These are phyloP conservation scores for Drosophila melanosoma DNA, from an alignment of 2,888 invertebrate genomes.

Conservation along the genomic window DNA sequence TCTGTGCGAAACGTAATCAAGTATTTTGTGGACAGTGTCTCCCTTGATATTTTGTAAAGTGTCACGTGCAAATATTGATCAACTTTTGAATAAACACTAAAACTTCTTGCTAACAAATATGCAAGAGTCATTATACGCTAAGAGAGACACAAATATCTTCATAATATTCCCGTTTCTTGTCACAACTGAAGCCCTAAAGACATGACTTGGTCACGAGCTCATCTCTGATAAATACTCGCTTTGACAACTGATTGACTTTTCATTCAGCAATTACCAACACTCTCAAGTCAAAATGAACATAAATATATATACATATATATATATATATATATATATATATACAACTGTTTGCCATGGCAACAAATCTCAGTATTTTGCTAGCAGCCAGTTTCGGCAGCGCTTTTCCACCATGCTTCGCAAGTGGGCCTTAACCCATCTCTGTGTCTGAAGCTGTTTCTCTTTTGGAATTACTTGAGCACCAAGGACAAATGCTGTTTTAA, in stretches of 20 bases:
- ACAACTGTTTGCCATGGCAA: constrained; percentile 25
- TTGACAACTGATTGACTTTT: constrained; percentile 40
- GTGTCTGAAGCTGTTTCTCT: not conserved
- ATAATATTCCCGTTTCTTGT: not conserved
- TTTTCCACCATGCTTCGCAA: constrained; percentile 13
- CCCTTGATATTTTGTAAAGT: not conserved
- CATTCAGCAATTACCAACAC: constrained; percentile 32
- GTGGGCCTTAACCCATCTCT: not conserved
- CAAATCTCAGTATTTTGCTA: constrained; percentile 29
- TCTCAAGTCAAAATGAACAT: constrained; percentile 1
- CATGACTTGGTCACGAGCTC: constrained; percentile 20
- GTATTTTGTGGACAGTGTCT: not conserved
- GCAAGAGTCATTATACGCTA: not conserved
- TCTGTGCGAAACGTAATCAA: constrained; percentile 10
- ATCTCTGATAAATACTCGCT: constrained; percentile 1
- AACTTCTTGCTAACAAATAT: not conserved
- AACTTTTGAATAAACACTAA: constrained; percentile 1
- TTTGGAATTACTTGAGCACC: not conserved
- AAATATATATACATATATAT: constrained; percentile 7
- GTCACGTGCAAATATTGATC: constrained; percentile 13
- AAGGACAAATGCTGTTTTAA: not conserved
- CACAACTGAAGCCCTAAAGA: not conserved
- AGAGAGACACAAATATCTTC: not conserved
- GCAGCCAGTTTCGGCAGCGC: constrained; percentile 14
- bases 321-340: not conserved